Conservation (phyloP, 1,140 invertebrate species). For the Danaus melanippus region DNA sequence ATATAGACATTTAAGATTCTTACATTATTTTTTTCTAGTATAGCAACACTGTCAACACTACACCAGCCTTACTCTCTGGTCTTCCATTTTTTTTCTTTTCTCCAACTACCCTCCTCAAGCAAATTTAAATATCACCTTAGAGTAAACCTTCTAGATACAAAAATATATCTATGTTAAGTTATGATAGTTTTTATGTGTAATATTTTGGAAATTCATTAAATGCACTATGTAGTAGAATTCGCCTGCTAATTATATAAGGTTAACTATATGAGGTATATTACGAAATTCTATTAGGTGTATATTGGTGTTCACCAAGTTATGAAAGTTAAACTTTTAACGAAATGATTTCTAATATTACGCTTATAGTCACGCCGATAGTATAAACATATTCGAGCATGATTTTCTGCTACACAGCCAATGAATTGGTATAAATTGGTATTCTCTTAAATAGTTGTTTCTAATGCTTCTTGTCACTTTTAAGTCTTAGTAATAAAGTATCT, state of each 20-base stretch:
- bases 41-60: slow-evolving; percentile 28
- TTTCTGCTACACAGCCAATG: slow-evolving; percentile 32
- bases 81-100: slow-evolving; percentile 39
- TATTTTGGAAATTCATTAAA: slow-evolving; percentile 20
- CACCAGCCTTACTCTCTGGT: slow-evolving; percentile 32
- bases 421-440: slow-evolving; percentile 43
- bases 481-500: slow-evolving; percentile 69
- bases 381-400: slow-evolving; percentile 44
- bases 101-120: slow-evolving; percentile 39
- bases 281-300: slow-evolving; percentile 32
- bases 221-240: slow-evolving; percentile 57
- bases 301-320: slow-evolving; percentile 50
- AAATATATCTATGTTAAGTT: slow-evolving; percentile 19
- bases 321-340: slow-evolving; percentile 39
- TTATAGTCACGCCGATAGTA: slow-evolving; percentile 52
- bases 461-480: slow-evolving; percentile 59
- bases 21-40: slow-evolving; percentile 16
- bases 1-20: slow-evolving; percentile 11
- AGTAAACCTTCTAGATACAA: slow-evolving; percentile 13
- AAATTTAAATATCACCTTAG: slow-evolving; percentile 61
- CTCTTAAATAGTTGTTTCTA: slow-evolving; percentile 40
- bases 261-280: slow-evolving; percentile 38
- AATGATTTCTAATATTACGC: slow-evolving; percentile 40
- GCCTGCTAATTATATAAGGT: slow-evolving; percentile 47
- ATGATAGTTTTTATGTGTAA: slow-evolving; percentile 32